These are phyloP conservation scores for Murina feae DNA, from an alignment of 2,113 vertebrate species.

Conservation along the genomic window DNA sequence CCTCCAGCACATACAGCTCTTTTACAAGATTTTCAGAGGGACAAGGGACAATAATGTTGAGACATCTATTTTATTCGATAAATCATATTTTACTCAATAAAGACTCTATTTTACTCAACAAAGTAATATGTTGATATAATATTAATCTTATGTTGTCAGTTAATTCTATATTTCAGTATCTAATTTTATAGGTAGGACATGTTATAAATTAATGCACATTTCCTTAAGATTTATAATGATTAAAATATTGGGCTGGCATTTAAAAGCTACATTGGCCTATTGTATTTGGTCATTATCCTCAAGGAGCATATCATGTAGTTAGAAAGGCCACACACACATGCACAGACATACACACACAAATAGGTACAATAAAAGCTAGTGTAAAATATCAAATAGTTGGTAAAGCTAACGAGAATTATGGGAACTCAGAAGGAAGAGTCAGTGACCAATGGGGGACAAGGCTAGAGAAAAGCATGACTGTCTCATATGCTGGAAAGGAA, in stretches of 20 bases:
- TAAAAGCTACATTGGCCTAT: background rate
- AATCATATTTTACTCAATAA: background rate
- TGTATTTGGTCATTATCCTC: background rate
- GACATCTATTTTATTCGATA: background rate
- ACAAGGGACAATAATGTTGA: background rate
- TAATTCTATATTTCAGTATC: background rate
- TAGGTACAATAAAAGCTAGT: background rate
- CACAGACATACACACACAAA: background rate
- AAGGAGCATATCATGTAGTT: background rate
- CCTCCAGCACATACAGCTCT: background rate
- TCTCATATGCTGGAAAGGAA: background rate
- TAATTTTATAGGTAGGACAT: background rate
- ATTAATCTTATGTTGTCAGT: background rate
- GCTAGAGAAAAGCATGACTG: background rate
- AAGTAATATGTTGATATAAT: background rate
- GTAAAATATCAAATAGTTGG: background rate
- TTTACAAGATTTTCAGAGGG: background rate
- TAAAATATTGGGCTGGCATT: background rate
- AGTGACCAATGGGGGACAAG: background rate
- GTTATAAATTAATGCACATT: background rate
- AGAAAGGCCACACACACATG: background rate
- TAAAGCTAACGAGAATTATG: background rate
- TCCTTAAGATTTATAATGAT: constrained; percentile 8
- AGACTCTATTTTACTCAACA: background rate
- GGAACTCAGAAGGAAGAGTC: background rate